Evolutionary conservation across 2,113 vertebrate genomes (phyloP).

Genomic region (Atractosteus spatula): DNA sequence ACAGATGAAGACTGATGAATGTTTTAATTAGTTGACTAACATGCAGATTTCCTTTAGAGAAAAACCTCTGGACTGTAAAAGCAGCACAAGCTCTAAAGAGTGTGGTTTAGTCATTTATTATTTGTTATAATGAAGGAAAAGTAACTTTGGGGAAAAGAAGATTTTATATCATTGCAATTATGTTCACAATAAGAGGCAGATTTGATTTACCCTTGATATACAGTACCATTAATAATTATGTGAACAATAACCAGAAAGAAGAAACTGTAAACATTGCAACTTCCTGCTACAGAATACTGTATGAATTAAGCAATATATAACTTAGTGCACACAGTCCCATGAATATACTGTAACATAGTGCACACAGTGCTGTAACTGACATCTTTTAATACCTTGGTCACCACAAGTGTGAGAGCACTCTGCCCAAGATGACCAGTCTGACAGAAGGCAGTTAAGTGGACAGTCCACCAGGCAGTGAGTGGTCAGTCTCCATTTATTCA

Average conservation of each 20-base stretch:
- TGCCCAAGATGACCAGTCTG: constrained; percentile 87
- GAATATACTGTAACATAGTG: too few relatives aligned
- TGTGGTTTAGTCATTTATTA: constrained; percentile 30
- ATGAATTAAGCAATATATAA: too few relatives aligned
- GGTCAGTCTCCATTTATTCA: constrained; percentile 62
- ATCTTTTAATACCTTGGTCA: constrained; percentile 64
- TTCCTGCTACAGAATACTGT: too few relatives aligned
- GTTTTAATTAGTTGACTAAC: constrained; percentile 48
- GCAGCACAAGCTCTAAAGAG: constrained; percentile 16
- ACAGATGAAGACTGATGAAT: constrained; percentile 45
- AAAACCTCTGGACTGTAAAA: constrained; percentile 4
- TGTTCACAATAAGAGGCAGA: too few relatives aligned
- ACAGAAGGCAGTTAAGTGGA: constrained; percentile 82
- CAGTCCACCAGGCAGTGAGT: constrained; percentile 77
- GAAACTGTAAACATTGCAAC: too few relatives aligned
- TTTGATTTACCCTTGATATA: too few relatives aligned
- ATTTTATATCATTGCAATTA: too few relatives aligned
- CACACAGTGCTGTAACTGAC: too few relatives aligned
- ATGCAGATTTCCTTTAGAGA: constrained; percentile 26
- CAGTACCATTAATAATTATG: too few relatives aligned
- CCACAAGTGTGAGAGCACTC: constrained; percentile 87
- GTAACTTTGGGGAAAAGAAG: too few relatives aligned
- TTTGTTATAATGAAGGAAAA: background rate
- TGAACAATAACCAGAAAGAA: too few relatives aligned
- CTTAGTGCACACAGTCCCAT: too few relatives aligned